Base-by-base conservation (phyloP, 2,797 vertebrate genomes). In the Lepidocolaptes lacrymiger region DNA sequence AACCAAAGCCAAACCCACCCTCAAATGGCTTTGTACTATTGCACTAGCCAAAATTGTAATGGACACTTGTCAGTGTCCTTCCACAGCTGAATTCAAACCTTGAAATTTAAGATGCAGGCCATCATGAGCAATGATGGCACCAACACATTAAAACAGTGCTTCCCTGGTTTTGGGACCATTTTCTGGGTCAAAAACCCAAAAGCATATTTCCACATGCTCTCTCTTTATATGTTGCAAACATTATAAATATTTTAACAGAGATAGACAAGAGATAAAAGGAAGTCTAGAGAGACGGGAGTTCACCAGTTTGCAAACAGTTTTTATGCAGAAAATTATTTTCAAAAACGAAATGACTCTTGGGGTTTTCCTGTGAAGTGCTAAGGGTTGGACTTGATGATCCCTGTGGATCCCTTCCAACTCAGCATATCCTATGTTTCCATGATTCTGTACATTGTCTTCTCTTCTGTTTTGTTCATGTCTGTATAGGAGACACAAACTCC, bases 301-400 rank as follows among this genome's bases (percentile, higher is more conserved):
- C 26, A 74, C 8, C 14, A 46, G 3, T 58, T 91, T 95, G 11
- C 34, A 76, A 91, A 58, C 9, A 61, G 4, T 8, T 80, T 72
- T 37, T 58, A 7, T 36, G 9, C 24, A 80, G 24, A 48, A 34
- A 73, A 55, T 63, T 72, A 17, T 26, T 34, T 37, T 5, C 44
- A 36, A 44, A 76, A 91, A 51, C 23, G 5, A 54, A 61, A 21
- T 11, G 10, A 77, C 5, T 39, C 14, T 34, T 58, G 30, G 5
- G 8, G 44, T 26, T 21, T 11, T 58, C 10, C n/a, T 52, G 21
- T 32, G 44, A 5, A 59, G 12, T 16, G 24, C 39, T 17, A 16
- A 30, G 30, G 32, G 17, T 2, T 51, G 43, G 14, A 34, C 7
- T 34, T 0, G 0, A 9, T 39, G 51, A 32, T 27, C 30, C 46